Base-by-base conservation (phyloP, 2,888 invertebrate species). In the Amphipyra tragopoginis region DNA sequence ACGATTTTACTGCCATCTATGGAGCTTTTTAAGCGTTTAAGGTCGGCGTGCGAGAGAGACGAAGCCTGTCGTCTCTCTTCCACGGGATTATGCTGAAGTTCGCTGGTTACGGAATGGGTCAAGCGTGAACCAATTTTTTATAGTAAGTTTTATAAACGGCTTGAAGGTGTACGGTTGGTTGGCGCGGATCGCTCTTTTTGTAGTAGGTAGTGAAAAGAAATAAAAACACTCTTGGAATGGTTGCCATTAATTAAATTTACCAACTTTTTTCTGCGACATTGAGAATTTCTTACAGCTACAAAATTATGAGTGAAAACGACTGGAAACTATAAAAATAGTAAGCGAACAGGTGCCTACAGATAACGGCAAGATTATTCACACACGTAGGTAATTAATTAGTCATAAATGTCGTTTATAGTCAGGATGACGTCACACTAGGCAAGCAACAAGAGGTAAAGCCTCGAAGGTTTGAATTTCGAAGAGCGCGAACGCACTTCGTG, bases 1-100 rank as follows among this genome's bases (percentile, higher is more conserved):
- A 88, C 90, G 93, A 93, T 93, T 94, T 93, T 91, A 92, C 88
- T 93, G 95, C 95, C 95, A 95, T 94, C 95, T 95, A 93, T 94
- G 90, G 87, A 92, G 92, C 90, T 89, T 91, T 93, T 93, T 91
- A 93, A 89, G 90, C 89, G 88, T 88, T 93, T 92, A 87, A 87
- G 87, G 83, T 81, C 81, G 67, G 75, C 47, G 85, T 60, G 82
- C 48, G 86, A 89, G 72, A 73, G 84, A 83, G 89, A 87, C 57
- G 68, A 77, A 48, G 29, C 34, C 42, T 53, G 42, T 47, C 69
- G 58, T 84, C 86, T 85, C 84, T 79, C 70, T 88, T 82, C 63
- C 70, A 65, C 75, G 59, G 69, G 65, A 74, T 77, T 59, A 77
- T 67, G 73, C 77, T 86, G 84, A 89, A 89, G 86, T 86, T 86